Evolutionary conservation across 1,140 invertebrate species (phyloP), one percentile per base, ranked within the genome.

Genomic region (Sycophila sp.): DNA sequence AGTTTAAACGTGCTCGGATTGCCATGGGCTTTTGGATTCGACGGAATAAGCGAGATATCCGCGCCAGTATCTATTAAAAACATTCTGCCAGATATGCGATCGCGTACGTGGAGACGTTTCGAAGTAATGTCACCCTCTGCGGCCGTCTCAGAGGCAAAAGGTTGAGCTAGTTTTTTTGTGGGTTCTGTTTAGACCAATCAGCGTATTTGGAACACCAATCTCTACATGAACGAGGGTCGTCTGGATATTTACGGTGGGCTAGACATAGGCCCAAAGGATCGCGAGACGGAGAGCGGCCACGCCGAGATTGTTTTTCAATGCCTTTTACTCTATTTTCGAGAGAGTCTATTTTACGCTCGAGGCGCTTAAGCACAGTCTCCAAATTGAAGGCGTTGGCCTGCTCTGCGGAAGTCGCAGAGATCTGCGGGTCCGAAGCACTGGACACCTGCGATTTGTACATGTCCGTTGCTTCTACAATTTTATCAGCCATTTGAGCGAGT

Each of bases 41-140:
- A 36, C 10, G 73, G 63, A 56, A 34, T 69, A 36, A 75, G 26
- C 24, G 69, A 71, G 2, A 65, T 8, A 65, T 76, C 71, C 2
- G 75, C 63, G 2, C 73, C 69, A 1, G 71, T 69, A 32, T 73
- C 68, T 10, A 76, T 32, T 11, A 75, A 51, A 22, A 73, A 77
- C 8, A 30, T 34, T 34, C 34, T 32, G 11, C 51, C 45, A 0
- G 69, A 45, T 1, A 4, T 0, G 6, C 26, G 19, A 47, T 75
- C 74, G 7, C 11, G 32, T 2, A 75, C 56, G 53, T 72, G 75
- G 1, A 77, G 17, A 51, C 74, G 76, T n/a, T 45, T 45, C 4
- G 42, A 17, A 4, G 75, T 67, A n/a, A 30, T 24, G 65, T 68
- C 71, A 75, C 74, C 71, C 28, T 69, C 73, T 75, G 49, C 72